These are phyloP conservation scores for Vanessa atalanta DNA, from an alignment of 1,140 invertebrate genomes.

Conservation along the genomic window DNA sequence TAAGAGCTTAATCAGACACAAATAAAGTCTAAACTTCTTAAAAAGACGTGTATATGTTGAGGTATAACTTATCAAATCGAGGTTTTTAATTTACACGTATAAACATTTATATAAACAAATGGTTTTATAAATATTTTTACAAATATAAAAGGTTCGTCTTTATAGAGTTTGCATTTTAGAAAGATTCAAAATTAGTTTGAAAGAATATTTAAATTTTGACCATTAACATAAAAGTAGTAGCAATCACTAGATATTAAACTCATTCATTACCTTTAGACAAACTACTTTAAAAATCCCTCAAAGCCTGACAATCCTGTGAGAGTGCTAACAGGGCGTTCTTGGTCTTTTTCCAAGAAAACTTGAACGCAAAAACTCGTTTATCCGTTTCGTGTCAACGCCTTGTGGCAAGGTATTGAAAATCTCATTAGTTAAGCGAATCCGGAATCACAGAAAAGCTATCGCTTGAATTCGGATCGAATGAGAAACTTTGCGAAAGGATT, in stretches of 20 bases:
- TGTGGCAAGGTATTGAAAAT: slow-evolving; percentile 17
- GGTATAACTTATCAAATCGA: too few relatives aligned
- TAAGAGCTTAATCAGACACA: too few relatives aligned
- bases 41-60: too few relatives aligned
- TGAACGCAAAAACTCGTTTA: slow-evolving; percentile 1
- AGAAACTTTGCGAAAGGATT: slow-evolving; percentile 15
- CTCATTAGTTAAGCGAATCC: slow-evolving; percentile 14
- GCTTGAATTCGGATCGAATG: slow-evolving; percentile 10
- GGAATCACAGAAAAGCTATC: slow-evolving; percentile 14
- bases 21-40: too few relatives aligned
- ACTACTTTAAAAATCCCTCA: slow-evolving; percentile 13
- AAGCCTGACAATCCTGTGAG: slow-evolving; percentile 1
- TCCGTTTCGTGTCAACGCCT: slow-evolving; percentile 9
- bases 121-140: too few relatives aligned
- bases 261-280: neutral
- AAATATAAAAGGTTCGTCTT: too few relatives aligned
- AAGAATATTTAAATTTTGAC: neutral
- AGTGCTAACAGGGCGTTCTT: slow-evolving; percentile 2
- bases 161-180: too few relatives aligned
- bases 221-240: neutral
- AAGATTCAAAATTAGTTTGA: too few relatives aligned
- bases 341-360: slow-evolving; percentile 9
- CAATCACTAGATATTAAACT: neutral
- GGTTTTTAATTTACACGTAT: too few relatives aligned
- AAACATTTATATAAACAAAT: too few relatives aligned